Base-by-base conservation (phyloP, 2,797 vertebrate genomes). In the Pseudochaenichthys georgianus region DNA sequence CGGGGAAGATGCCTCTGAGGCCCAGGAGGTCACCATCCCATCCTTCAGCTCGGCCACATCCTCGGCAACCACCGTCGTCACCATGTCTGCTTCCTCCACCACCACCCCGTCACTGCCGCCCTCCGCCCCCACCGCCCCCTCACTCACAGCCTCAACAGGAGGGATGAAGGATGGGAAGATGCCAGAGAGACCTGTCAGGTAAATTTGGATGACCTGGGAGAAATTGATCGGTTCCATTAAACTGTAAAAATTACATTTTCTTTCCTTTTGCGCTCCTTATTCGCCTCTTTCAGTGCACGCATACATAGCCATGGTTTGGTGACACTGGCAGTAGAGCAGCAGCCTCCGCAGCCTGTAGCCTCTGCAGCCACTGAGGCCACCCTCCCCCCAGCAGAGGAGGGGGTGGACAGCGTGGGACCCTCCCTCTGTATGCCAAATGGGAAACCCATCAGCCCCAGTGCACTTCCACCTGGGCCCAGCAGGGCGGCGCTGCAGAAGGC, bases 1-100 rank as follows among this genome's bases (percentile, higher is more conserved):
- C 2, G 97, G 97, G 0, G 97, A 98, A 70, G 97, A 98, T 0
- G 97, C 97, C 0, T 96, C 97, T 0, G 97, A 97, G 85, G 97
- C 97, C 1, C 96, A 97, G 76, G 97, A 97, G 73, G 96, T 98
- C 88, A 97, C 96, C 52, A 91, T 98, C 53, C 94, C 96, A 4
- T 94, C 95, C 0, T 87, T 94, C 0, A 93, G 95, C 50, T 90
- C 90, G 0, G 61, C 89, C 3, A 81, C 90, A 0, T 86, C 95
- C 21, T 92, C 94, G 0, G 78, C 88, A 0, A 86, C 92, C 38
- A 89, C 89, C 0, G 94, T 95, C 0, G 92, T 95, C 88, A 95
- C 93, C 62, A 94, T 95, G 81, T 94, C 93, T 0, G 95, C 95
- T 28, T 90, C 96, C 80, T 92, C 95, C 90, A 91, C 94, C 77